Evolutionary conservation across 64 coral and sea anemone genomes (phyloP), one percentile per base, ranked within the genome.

Genomic region (Stylophora pistillata): DNA sequence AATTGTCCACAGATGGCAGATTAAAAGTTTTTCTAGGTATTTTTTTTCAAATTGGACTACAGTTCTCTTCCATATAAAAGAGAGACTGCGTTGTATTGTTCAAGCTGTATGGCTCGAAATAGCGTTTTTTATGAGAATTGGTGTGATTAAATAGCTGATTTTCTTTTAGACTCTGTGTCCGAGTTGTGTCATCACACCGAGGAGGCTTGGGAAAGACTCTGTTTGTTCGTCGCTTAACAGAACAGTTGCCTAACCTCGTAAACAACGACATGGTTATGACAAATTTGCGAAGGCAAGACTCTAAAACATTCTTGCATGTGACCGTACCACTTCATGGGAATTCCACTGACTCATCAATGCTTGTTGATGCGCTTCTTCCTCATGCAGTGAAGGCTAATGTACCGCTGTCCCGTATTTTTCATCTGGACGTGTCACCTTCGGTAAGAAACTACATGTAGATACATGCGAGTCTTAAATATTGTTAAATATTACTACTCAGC

Each of bases 371-470:
- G 15, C 66, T 98, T 33, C 83, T 90, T 37, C 76, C 72, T 13
- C 79, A 94, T 73, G 85, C 86, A 7, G 74, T 90, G 3, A 92
- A 71, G 55, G 61, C 78, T 15, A 83, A 94, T 79, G 72, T 98
- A 21, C 96, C 96, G 32, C 68, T 98, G 30, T 98, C 96, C 66
- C 82, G 96, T 41, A 86, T 98, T n/a, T 87, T 98, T 7, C 96
- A 98, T 79, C 15, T 98, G 18, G 96, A 98, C 33, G 89, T 98
- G 17, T 92, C 96, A 70, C 96, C 93, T 76, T 94, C 92, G 58
- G 96, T 98, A 82, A 94, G 96, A 56, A 4, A 13, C 10, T 4
- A 1, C 33, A 58, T 6, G 31, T n/a, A n/a, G n/a, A n/a, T n/a
- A n/a, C n/a, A n/a, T n/a, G n/a, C n/a, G n/a, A n/a, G n/a, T n/a